Conservation (phyloP, 2,888 invertebrate genomes). For the Cantharis rufa region DNA sequence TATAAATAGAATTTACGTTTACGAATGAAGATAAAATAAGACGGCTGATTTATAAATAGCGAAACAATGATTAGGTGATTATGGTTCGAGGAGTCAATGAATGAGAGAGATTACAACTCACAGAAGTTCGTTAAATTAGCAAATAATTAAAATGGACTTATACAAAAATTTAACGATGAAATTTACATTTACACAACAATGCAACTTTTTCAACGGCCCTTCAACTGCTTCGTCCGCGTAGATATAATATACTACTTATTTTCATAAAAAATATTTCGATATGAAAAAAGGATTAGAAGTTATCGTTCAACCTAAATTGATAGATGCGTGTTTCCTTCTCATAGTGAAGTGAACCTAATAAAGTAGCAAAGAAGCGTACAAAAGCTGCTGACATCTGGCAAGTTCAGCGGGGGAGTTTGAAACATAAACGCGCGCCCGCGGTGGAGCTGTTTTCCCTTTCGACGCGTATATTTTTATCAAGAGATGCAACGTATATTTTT, state of each 20-base stretch:
- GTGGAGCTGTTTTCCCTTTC: constrained; percentile 39
- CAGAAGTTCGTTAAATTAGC: neutral
- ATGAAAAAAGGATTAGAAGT: neutral
- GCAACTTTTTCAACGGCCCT: neutral
- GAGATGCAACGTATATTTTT: constrained; percentile 33
- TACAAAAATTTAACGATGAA: neutral
- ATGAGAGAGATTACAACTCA: neutral
- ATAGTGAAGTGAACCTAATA: constrained; percentile 12
- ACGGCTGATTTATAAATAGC: neutral
- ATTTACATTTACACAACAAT: neutral
- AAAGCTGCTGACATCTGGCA: constrained; percentile 46
- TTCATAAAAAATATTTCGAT: neutral
- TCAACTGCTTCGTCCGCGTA: neutral
- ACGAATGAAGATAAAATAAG: neutral
- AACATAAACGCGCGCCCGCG: constrained; percentile 34
- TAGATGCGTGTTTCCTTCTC: constrained; percentile 8
- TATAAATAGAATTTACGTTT: neutral
- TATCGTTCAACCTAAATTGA: neutral
- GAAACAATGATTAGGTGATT: neutral
- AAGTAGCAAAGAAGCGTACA: constrained; percentile 6
- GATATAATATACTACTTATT: neutral
- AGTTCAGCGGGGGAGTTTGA: constrained; percentile 35
- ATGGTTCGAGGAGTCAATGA: neutral
- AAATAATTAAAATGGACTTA: neutral
- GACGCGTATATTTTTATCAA: constrained; percentile 37